Evolutionary conservation across 1,140 invertebrate genomes (phyloP), one percentile per base, ranked within the genome.

Genomic region (Lepidurus packardi): DNA sequence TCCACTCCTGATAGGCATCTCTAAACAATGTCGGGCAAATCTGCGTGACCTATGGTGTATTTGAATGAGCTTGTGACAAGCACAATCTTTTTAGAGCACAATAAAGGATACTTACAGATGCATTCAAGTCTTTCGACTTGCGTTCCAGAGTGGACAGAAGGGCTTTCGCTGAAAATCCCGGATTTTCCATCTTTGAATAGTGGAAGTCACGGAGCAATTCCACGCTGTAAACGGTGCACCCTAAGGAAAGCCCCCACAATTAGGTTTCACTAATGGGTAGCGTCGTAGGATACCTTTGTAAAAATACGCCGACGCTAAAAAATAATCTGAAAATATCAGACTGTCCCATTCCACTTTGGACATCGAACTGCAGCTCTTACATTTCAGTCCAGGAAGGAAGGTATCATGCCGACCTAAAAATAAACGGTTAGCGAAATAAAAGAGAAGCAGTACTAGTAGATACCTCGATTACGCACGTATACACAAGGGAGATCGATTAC

Each of bases 381-480:
- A 34, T 34, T 34, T 34, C 25, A 34, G 25, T 34, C 25, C 25
- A 34, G 45, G 4, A 47, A 47, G 45, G 45, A 47, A 47, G 45
- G 45, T 47, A 16, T 47, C 45, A 47, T 47, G 45, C 45, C 45
- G 2, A 47, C 45, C 45, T 47, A 47, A 47, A 34, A 34, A 47
- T 47, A 47, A 47, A 47, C 45, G 45, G 45, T 47, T 47, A 47
- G 45, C 45, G 45, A 47, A 47, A 47, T 47, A 47, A 47, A 47
- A 47, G 4, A 47, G 45, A 11, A 47, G 45, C 45, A 47, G 16
- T 47, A 47, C 10, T 47, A 47, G 45, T 47, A 47, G 45, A 47
- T 47, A 47, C 45, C 45, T 47, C 45, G 45, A 47, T 47, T 47
- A 47, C 45, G 6, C 10, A 47, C 16, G 1, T 47, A 47, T 47